Percentiles rank a stretch among this genome's conserved stretches.
These are phyloP conservation scores for Lophius piscatorius DNA, from an alignment of 2,113 vertebrate species.

Conservation along the genomic window DNA sequence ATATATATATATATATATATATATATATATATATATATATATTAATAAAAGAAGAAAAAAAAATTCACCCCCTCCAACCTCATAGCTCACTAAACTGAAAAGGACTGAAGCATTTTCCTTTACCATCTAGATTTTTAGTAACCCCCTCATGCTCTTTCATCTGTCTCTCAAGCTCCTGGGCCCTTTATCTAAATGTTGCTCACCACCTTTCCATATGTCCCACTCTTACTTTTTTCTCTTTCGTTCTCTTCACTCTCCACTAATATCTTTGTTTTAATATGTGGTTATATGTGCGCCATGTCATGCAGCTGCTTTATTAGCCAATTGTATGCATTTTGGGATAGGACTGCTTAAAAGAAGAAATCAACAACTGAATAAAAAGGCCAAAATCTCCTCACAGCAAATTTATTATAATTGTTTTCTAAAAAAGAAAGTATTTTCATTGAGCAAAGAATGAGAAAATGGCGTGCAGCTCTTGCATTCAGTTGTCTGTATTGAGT, in stretches of 20 bases:
- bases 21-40: conserved; percentile 3
- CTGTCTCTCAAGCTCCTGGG: conserved; percentile 5
- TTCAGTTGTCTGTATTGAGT: no score
- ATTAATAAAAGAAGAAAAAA: conserved; percentile 28
- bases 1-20: no score
- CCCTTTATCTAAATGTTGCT: conserved; percentile 9
- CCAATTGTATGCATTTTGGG: no score
- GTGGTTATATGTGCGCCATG: no score
- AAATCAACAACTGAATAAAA: no score
- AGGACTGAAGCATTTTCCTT: conserved; percentile 40
- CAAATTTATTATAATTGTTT: no score
- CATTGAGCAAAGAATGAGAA: no score
- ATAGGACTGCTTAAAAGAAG: no score
- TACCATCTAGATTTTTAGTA: conserved; percentile 30
- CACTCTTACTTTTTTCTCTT: conserved; percentile 13
- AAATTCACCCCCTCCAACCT: conserved; percentile 32
- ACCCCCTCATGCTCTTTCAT: conserved; percentile 19
- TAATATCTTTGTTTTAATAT: background rate
- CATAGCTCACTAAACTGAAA: conserved; percentile 48
- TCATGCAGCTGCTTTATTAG: no score
- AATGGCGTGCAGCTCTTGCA: no score
- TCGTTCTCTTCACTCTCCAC: conserved; percentile 2
- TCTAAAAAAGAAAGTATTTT: no score
- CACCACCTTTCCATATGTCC: background rate
- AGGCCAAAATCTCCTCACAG: no score